Base-by-base conservation (phyloP, 1,140 invertebrate genomes). In the Anthonomus grandis region DNA sequence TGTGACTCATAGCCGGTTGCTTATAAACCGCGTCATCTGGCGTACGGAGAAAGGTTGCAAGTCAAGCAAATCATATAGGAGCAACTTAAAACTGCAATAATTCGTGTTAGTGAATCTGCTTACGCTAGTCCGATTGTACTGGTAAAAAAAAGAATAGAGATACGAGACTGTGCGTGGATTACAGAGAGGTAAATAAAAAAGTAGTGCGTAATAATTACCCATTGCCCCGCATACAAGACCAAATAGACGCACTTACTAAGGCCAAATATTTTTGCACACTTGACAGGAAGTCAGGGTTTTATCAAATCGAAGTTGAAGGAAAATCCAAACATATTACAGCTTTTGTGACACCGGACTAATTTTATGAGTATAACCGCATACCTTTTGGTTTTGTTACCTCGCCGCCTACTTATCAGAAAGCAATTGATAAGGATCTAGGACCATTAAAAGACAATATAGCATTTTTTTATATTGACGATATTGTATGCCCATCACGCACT, bases 401-500 rank as follows among this genome's bases (percentile, higher is more conserved):
- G 18, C 63, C 61, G 4, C 52, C 61, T n/a, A 45, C 59, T 36
- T 67, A 64, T 48, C 63, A 69, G 48, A 46, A 54, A 23, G 51
- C 46, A 5, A 69, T 67, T 45, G 50, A 69, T 54, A 58, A 64
- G 46, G 64, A 48, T 0, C 38, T 69, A 9, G 54, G 57, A 6
- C 23, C 53, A 34, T 45, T 65, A n/a, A 68, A 58, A 64, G 57
- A 53, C 18, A 57, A 46, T 15, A 44, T 38, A 9, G 63, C 58
- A 2, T 59, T 57, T 23, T 57, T 66, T 41, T 68, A 68, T 45
- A 46, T 66, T 18, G 66, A 66, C 42, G 54, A 69, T 24, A 31
- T 64, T 18, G 19, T 65, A 53, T 37, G 60, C 68, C 5, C 75
- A 70, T 55, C 44, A 73, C 2, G 74, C 75, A 79, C 38, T 39